Evolutionary conservation across 2,797 vertebrate genomes (phyloP).

Genomic region (Odontamblyopus rebecca): DNA sequence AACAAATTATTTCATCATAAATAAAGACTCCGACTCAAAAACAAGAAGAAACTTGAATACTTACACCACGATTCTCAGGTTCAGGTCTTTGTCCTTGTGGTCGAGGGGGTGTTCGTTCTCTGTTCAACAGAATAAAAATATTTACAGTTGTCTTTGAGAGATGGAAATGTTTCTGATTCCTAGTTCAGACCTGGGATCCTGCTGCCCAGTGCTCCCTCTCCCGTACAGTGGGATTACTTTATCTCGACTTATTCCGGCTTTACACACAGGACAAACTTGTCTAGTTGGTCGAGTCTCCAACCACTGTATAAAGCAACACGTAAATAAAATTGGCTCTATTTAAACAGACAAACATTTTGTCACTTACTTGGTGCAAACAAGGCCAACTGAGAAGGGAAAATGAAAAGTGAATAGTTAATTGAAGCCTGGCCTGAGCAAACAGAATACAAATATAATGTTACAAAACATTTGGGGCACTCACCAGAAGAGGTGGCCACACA

Average conservation of each 20-base stretch:
- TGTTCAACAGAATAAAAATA: slow-evolving; percentile 54
- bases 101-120: slow-evolving; percentile 96
- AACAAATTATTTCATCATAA: too few relatives aligned
- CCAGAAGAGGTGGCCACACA: slow-evolving; percentile 99
- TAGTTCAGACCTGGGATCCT: slow-evolving; percentile 89
- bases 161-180: not conserved
- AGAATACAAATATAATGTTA: not conserved
- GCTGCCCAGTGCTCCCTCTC: slow-evolving; percentile 93
- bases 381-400: slow-evolving; percentile 84
- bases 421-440: not conserved
- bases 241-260: slow-evolving; percentile 97
- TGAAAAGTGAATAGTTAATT: slow-evolving; percentile 1
- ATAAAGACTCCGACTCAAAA: too few relatives aligned
- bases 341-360: slow-evolving; percentile 25
- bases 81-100: slow-evolving; percentile 99
- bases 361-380: slow-evolving; percentile 96
- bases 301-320: slow-evolving; percentile 79
- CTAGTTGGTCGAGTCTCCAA: slow-evolving; percentile 95
- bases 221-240: slow-evolving; percentile 98
- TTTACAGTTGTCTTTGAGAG: not conserved
- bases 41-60: slow-evolving; percentile 44
- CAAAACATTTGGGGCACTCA: slow-evolving; percentile 42
- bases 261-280: slow-evolving; percentile 98
- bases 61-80: slow-evolving; percentile 96
- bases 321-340: not conserved